Percentiles rank a stretch among this genome's conserved stretches.
phyloP scores from a whole-genome alignment of 2,888 invertebrate species.

The Leucoma salicis region DNA sequence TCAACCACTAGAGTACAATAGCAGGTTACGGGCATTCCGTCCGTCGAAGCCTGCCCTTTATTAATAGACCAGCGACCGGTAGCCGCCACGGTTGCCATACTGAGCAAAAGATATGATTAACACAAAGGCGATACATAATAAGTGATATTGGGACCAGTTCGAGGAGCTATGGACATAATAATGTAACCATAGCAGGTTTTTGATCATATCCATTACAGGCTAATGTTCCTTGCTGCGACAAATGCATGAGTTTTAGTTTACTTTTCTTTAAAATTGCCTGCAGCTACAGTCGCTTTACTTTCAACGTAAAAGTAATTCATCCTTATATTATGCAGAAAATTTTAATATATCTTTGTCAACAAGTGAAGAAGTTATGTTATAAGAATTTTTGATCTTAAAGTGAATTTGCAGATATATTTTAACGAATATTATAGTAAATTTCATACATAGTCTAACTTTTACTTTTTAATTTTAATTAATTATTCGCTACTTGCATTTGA shows the following conservation, averaged over 20 bases:
- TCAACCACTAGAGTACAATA: slow-evolving; percentile 76
- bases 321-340: not conserved
- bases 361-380: too few species aligned
- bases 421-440: too few species aligned
- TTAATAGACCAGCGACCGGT: slow-evolving; percentile 78
- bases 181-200: slow-evolving; percentile 66
- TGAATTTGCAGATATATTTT: too few species aligned
- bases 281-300: slow-evolving; percentile 1
- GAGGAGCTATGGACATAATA: slow-evolving; percentile 65
- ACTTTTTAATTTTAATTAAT: too few species aligned
- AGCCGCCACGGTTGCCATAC: slow-evolving; percentile 67
- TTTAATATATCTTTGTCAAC: not conserved
- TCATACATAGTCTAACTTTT: too few species aligned
- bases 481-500: too few species aligned
- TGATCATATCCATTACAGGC: slow-evolving; percentile 63
- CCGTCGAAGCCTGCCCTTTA: slow-evolving; percentile 61
- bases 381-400: too few species aligned
- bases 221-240: slow-evolving; percentile 47
- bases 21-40: slow-evolving; percentile 73
- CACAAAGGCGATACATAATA: slow-evolving; percentile 78
- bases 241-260: slow-evolving; percentile 47
- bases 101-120: slow-evolving; percentile 79
- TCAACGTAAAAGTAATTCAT: not conserved
- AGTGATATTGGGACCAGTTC: slow-evolving; percentile 77
- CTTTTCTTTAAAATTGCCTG: slow-evolving; percentile 22